Conservation (phyloP, 2,888 invertebrate genomes). For the Gisinianus flammeolus region DNA sequence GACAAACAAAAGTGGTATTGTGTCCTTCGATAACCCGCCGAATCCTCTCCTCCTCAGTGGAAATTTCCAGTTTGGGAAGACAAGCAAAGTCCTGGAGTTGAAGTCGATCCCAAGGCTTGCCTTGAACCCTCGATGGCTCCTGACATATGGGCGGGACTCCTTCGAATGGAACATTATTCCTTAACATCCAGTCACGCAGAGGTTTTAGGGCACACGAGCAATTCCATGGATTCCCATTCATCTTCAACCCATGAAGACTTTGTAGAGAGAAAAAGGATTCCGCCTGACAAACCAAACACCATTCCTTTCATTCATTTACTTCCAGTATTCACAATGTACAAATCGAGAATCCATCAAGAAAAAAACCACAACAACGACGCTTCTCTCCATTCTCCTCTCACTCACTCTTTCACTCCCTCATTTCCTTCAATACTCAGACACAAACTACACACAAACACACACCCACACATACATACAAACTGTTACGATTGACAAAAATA, state of each 20-base stretch:
- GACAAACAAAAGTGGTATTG: slow-evolving; percentile 55
- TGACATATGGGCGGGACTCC: slow-evolving; percentile 74
- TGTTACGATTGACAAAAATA: no score
- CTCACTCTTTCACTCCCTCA: no score
- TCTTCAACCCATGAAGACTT: slow-evolving; percentile 75
- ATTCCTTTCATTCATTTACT: not conserved
- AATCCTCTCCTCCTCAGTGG: slow-evolving; percentile 35
- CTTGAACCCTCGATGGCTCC: slow-evolving; percentile 69
- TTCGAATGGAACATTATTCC: slow-evolving; percentile 74
- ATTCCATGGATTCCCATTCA: slow-evolving; percentile 83
- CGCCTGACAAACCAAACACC: slow-evolving; percentile 62
- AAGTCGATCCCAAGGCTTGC: slow-evolving; percentile 76
- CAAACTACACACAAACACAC: no score
- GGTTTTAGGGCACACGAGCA: slow-evolving; percentile 79
- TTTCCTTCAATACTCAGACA: no score
- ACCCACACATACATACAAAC: no score
- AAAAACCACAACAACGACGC: not conserved
- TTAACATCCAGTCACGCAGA: slow-evolving; percentile 78
- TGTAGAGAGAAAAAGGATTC: slow-evolving; percentile 71
- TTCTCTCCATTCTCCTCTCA: no score
- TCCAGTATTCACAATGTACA: not conserved
- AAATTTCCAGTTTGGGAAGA: slow-evolving; percentile 64
- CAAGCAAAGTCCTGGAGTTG: slow-evolving; percentile 82
- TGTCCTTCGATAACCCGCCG: slow-evolving; percentile 54
- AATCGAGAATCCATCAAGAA: not conserved